Evolutionary conservation across 2,113 vertebrate genomes (phyloP).

Genomic region (Zonotrichia leucophrys): DNA sequence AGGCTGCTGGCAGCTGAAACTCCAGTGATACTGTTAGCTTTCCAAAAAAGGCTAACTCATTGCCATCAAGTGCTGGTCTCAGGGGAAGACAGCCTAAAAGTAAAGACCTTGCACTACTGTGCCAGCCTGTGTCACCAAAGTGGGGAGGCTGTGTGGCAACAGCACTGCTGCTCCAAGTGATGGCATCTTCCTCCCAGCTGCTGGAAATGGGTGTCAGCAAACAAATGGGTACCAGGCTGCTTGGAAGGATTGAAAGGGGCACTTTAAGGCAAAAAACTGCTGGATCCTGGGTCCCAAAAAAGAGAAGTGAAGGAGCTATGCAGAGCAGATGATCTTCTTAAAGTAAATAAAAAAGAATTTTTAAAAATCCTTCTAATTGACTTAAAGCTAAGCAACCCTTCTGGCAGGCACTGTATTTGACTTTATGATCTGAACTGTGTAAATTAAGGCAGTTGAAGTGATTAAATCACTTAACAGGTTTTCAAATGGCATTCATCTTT

Average conservation of each 20-base stretch:
- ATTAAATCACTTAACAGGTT: conserved; percentile 41
- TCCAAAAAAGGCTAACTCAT: neutral
- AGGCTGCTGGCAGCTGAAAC: neutral
- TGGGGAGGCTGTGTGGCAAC: neutral
- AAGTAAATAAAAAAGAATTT: neutral
- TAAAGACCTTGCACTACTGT: neutral
- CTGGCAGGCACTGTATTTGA: neutral
- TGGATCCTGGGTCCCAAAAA: neutral
- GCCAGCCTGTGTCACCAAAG: neutral
- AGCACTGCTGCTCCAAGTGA: neutral
- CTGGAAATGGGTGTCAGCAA: neutral
- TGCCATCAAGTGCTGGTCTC: neutral
- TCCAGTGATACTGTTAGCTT: neutral
- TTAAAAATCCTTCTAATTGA: neutral
- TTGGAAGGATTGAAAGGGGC: neutral
- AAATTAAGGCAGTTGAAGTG: conserved; percentile 33
- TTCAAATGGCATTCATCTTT: neutral
- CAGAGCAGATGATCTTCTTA: neutral
- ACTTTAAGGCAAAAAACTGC: neutral
- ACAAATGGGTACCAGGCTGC: neutral
- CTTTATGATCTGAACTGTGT: neutral
- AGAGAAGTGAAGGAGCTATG: neutral
- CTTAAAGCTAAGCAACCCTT: neutral
- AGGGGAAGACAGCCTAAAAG: neutral
- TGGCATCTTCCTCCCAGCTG: neutral